Evolutionary conservation across 1,140 invertebrate species (phyloP), one percentile per base, ranked within the genome.

Genomic region (Drosophila yakuba): DNA sequence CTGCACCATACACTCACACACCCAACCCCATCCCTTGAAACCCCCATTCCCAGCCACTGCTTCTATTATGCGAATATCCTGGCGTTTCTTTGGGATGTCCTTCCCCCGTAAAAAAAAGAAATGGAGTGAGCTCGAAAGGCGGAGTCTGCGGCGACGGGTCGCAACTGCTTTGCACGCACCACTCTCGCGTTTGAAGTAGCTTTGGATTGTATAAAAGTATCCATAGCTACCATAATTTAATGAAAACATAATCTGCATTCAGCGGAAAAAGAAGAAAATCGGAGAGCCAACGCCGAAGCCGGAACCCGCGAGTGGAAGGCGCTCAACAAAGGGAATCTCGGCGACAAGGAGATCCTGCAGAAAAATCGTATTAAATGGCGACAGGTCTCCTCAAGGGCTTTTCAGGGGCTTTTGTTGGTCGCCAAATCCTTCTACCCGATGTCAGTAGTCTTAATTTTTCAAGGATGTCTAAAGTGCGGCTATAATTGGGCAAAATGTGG

Each of bases 191-290:
- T 89, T 89, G 84, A 89, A 89, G 84, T 89, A 89, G 80, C 84
- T 89, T 78, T 89, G 84, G 74, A 89, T 89, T 89, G 85, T 80
- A 89, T 89, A 89, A 89, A 89, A 84, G 84, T 89, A 89, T 89
- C 84, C 84, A 89, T 89, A 89, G 84, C 80, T 84, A 89, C 84
- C 67, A 90, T 90, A 89, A 89, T 89, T 90, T 89, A 89, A 89
- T 89, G 84, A 89, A 89, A 89, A 89, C 84, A 89, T 89, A 89
- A 89, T 89, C 85, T 89, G 77, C 73, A 89, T 80, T 78, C 84
- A 78, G 51, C 54, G 74, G 80, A 79, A 80, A 57, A 23, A 48
- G 12, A 41, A 63, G 44, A 68, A 56, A 50, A 57, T 62, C 73
- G 67, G 67, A 67, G 72, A 68, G 32, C 59, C 54, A 63, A 44